Evolutionary conservation across 2,797 vertebrate species (phyloP).

Genomic region (Microctenopoma stevenorrisi): DNA sequence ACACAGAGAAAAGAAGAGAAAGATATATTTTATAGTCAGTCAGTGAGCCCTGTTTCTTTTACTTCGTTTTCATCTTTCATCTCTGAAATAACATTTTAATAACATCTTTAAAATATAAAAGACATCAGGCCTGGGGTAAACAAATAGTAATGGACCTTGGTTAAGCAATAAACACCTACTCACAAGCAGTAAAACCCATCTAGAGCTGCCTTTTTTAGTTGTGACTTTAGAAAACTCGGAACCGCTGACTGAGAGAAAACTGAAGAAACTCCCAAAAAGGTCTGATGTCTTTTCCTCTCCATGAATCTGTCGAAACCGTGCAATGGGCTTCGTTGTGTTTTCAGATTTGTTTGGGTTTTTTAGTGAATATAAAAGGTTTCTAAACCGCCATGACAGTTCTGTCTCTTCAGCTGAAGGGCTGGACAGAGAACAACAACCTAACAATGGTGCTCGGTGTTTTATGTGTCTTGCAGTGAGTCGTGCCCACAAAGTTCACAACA

Average conservation of each 20-base stretch:
- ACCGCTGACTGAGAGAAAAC: constrained; percentile 3
- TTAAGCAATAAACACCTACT: constrained; percentile 5
- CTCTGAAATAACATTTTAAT: neutral
- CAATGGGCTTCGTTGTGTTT: neutral
- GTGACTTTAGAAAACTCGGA: constrained; percentile 12
- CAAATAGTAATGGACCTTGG: constrained; percentile 12
- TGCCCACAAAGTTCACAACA: neutral
- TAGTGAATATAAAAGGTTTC: constrained; percentile 23
- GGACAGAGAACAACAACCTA: too few species aligned
- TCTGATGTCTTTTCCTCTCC: constrained; percentile 4
- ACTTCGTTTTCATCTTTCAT: too few species aligned
- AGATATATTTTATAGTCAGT: constrained; percentile 19
- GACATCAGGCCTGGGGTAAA: neutral
- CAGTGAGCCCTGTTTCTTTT: neutral
- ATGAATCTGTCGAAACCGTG: constrained; percentile 9
- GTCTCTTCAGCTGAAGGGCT: neutral
- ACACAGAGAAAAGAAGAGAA: constrained; percentile 8
- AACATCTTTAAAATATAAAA: constrained; percentile 1
- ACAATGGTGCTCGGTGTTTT: neutral
- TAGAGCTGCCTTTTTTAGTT: neutral
- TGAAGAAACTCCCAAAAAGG: constrained; percentile 8
- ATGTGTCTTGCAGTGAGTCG: neutral
- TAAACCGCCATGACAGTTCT: constrained; percentile 22
- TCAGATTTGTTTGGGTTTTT: neutral
- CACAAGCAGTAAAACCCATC: neutral